phyloP scores from a whole-genome alignment of 35 echinoderm and acorn worm genomes.

The Ophiothrix spiculata region DNA sequence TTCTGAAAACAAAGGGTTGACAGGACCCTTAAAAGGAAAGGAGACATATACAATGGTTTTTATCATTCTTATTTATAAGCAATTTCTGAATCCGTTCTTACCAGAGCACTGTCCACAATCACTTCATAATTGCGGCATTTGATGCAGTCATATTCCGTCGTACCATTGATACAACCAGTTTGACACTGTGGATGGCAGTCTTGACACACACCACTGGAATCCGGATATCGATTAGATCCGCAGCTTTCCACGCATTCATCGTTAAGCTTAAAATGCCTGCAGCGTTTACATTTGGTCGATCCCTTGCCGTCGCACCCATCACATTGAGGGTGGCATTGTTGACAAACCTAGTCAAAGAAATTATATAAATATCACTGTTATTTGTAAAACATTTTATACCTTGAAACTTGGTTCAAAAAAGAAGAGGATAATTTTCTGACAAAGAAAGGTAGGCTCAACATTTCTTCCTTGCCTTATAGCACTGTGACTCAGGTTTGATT shows the following conservation, averaged over 20 bases:
- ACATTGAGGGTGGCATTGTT: constrained; percentile 57
- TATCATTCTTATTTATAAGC: too few relatives aligned
- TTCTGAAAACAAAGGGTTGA: too few relatives aligned
- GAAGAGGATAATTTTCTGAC: too few relatives aligned
- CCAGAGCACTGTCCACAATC: not conserved
- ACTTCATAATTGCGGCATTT: constrained; percentile 26
- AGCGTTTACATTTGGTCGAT: constrained; percentile 35
- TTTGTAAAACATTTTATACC: too few relatives aligned
- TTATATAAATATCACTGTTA: constrained; percentile 1
- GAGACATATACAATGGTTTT: too few relatives aligned
- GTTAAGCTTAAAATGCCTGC: constrained; percentile 24
- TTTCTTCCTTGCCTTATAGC: too few relatives aligned
- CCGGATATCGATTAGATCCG: constrained; percentile 12
- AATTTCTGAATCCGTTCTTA: not conserved
- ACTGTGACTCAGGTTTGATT: too few relatives aligned
- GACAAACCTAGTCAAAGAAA: constrained; percentile 48
- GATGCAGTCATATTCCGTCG: constrained; percentile 5
- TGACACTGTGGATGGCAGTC: constrained; percentile 33
- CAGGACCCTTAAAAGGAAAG: too few relatives aligned
- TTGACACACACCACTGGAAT: constrained; percentile 25
- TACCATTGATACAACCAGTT: constrained; percentile 18
- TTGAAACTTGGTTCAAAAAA: too few relatives aligned
- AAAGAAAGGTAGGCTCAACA: too few relatives aligned
- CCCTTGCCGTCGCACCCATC: constrained; percentile 45
- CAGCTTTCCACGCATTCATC: constrained; percentile 44